These are phyloP conservation scores for Sphaerodactylus townsendi DNA, from an alignment of 2,113 vertebrate genomes.

Conservation along the genomic window DNA sequence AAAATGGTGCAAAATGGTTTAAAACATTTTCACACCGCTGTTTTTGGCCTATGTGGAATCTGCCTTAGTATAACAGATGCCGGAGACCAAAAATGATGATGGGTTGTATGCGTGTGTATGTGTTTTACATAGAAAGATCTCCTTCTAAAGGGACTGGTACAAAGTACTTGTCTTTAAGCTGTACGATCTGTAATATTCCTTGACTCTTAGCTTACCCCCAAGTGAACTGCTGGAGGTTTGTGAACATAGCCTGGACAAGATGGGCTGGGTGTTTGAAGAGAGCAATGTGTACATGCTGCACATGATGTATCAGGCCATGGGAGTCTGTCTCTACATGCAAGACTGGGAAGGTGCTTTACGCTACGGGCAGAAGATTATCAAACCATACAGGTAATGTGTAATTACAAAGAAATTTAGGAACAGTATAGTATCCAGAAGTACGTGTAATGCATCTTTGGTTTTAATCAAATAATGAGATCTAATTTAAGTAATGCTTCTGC, in stretches of 20 bases:
- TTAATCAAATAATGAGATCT: not conserved
- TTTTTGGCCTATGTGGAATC: no score
- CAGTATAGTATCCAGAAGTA: not conserved
- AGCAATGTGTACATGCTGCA: slow-evolving; percentile 94
- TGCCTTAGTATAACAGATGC: no score
- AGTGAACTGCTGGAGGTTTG: slow-evolving; percentile 93
- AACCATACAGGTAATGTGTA: slow-evolving; percentile 85
- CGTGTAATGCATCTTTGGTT: not conserved
- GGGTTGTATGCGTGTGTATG: not conserved
- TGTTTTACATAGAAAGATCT: not conserved
- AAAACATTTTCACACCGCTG: no score
- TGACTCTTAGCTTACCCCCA: slow-evolving; percentile 84
- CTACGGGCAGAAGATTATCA: slow-evolving; percentile 91
- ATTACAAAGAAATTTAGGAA: not conserved
- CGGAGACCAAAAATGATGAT: not conserved
- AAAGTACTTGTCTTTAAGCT: not conserved
- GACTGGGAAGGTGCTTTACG: slow-evolving; percentile 85
- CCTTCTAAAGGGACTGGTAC: not conserved
- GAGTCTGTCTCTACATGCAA: slow-evolving; percentile 88
- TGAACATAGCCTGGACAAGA: slow-evolving; percentile 91
- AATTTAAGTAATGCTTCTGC: not conserved
- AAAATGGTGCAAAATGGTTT: no score
- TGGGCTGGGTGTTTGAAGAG: slow-evolving; percentile 87
- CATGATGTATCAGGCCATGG: slow-evolving; percentile 99
- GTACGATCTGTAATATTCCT: slow-evolving; percentile 64